Percentiles rank a stretch among this genome's conserved stretches.
phyloP scores from a whole-genome alignment of 2,113 vertebrate species.

The Chlorodrepanis virens region DNA sequence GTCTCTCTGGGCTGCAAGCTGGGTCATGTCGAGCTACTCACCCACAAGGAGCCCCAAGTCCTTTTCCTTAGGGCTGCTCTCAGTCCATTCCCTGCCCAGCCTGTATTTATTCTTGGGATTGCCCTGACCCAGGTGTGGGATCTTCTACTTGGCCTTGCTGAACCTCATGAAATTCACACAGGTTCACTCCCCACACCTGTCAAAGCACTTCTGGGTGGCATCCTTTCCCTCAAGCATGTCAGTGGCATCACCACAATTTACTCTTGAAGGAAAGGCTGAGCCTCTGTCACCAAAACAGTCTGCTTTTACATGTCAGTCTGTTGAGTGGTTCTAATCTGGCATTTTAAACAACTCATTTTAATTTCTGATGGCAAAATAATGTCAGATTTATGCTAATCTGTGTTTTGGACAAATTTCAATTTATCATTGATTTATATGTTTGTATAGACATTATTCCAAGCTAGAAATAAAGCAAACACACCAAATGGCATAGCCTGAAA shows the following conservation, averaged over 20 bases:
- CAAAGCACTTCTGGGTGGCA: neutral
- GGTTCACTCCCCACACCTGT: neutral
- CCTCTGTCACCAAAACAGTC: neutral
- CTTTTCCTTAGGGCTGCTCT: neutral
- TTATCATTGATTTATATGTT: neutral
- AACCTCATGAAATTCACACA: neutral
- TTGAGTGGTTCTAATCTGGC: neutral
- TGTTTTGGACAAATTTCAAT: neutral
- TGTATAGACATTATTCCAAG: neutral
- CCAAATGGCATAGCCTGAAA: neutral
- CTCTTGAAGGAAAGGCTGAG: neutral
- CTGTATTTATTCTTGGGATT: neutral
- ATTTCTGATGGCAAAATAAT: neutral
- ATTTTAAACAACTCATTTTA: neutral
- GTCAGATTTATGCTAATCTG: neutral
- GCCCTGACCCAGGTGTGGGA: neutral
- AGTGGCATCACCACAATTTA: neutral
- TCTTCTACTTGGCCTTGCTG: neutral
- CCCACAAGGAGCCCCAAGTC: neutral
- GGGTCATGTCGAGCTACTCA: neutral
- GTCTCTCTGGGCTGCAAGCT: fast-evolving
- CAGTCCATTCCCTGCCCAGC: neutral
- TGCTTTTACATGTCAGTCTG: neutral
- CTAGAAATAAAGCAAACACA: neutral
- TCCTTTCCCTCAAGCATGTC: fast-evolving